Conservation (phyloP, 2,113 vertebrate genomes). For the Trinectes maculatus region DNA sequence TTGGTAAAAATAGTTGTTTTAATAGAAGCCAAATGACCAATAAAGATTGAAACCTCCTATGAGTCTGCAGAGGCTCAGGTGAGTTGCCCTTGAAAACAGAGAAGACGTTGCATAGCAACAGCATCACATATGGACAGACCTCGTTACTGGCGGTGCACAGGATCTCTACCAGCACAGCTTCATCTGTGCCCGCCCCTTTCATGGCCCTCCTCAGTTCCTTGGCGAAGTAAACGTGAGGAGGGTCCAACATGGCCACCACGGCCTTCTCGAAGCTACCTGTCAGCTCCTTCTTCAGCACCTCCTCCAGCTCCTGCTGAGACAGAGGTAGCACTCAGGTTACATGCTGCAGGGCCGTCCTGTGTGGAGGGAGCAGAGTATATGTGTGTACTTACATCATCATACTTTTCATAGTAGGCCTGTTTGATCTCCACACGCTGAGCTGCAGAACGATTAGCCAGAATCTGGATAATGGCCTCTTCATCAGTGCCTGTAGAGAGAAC, state of each 20-base stretch:
- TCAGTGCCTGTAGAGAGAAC: conserved; percentile 75
- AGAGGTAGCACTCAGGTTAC: not conserved
- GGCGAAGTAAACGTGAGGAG: conserved; percentile 84
- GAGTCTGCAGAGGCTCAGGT: not conserved
- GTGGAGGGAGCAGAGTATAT: not conserved
- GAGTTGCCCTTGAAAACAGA: not conserved
- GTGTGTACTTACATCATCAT: conserved; percentile 79
- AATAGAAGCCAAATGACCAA: too few species aligned
- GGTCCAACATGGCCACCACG: conserved; percentile 88
- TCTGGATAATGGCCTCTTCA: conserved; percentile 81
- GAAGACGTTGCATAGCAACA: not conserved
- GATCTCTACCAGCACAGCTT: conserved; percentile 89
- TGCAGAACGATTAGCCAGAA: conserved; percentile 80
- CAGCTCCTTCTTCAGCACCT: conserved; percentile 90
- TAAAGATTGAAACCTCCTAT: too few species aligned
- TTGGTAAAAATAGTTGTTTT: too few species aligned
- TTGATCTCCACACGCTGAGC: conserved; percentile 82
- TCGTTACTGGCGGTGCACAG: conserved; percentile 88
- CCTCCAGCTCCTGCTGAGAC: conserved; percentile 87
- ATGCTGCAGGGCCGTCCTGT: not conserved
- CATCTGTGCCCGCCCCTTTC: conserved; percentile 91
- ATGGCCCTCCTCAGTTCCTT: conserved; percentile 88
- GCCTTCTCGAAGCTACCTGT: conserved; percentile 90
- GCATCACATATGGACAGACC: conserved; percentile 45
- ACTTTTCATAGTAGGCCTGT: conserved; percentile 84